Conservation (phyloP, 2,113 vertebrate species). For the Butorides virescens region DNA sequence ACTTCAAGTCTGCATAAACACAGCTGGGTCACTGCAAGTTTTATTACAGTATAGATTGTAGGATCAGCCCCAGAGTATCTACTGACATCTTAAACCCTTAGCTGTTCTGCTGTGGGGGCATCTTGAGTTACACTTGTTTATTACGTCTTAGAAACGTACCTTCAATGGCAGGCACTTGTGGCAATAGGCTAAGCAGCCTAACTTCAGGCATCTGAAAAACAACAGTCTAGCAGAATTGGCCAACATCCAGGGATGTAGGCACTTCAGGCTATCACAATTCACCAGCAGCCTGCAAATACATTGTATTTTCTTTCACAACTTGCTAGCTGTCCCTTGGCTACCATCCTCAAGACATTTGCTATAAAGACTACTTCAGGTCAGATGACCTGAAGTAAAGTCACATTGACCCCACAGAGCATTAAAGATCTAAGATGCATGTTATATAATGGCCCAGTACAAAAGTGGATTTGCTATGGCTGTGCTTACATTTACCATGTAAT, state of each 20-base stretch:
- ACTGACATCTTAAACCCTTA: not conserved
- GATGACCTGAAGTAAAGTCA: not conserved
- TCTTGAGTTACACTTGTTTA: not conserved
- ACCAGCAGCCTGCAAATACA: not conserved
- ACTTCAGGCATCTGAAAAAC: not conserved
- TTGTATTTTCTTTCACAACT: not conserved
- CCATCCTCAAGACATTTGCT: not conserved
- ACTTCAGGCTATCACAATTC: not conserved
- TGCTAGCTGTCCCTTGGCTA: not conserved
- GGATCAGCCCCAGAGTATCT: not conserved
- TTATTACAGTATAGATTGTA: not conserved
- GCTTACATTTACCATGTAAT: not conserved
- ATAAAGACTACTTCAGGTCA: not conserved
- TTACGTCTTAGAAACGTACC: not conserved
- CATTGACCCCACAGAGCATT: not conserved
- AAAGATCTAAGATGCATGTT: not conserved
- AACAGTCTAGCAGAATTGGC: not conserved
- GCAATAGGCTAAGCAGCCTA: not conserved
- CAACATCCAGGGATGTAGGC: not conserved
- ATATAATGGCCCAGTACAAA: not conserved
- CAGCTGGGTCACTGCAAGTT: not conserved
- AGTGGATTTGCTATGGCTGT: not conserved
- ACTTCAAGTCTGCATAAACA: not conserved
- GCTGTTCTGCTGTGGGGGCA: not conserved
- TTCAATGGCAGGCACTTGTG: not conserved